A percentile compares a stretch with the other conserved stretches of the same genome.
Evolutionary conservation across 2,113 vertebrate genomes (phyloP).

Genomic region (Hippoglossus stenolepis): DNA sequence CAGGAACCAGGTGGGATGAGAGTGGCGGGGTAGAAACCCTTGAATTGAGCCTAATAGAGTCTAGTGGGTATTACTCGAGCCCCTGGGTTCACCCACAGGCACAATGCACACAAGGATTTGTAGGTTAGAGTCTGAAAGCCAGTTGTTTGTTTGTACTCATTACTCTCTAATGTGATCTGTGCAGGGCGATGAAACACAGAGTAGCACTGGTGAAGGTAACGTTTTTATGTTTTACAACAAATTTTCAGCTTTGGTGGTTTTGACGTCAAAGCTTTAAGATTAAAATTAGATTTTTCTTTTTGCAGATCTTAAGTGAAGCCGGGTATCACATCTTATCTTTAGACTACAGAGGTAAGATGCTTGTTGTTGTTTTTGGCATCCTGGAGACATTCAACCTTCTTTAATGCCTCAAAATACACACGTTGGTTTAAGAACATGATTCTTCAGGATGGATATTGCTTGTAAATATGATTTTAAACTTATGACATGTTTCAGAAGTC

Average conservation of each 20-base stretch:
- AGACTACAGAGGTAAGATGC: slow-evolving; percentile 89
- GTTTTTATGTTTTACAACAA: not conserved
- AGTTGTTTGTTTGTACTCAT: slow-evolving; percentile 37
- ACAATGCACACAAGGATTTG: slow-evolving; percentile 14
- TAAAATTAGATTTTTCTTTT: not conserved
- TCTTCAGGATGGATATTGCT: too few species aligned
- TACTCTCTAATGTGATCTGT: slow-evolving; percentile 37
- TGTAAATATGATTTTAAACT: too few species aligned
- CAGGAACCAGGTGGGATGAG: slow-evolving; percentile 83
- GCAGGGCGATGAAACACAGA: slow-evolving; percentile 85
- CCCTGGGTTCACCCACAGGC: slow-evolving; percentile 25
- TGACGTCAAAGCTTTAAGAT: not conserved
- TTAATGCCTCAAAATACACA: too few species aligned
- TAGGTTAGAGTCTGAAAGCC: slow-evolving; percentile 25
- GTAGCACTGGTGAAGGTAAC: slow-evolving; percentile 86
- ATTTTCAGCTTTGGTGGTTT: not conserved
- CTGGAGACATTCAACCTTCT: too few species aligned
- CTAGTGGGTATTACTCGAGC: slow-evolving; percentile 52
- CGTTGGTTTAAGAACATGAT: too few species aligned
- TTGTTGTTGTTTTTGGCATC: not conserved
- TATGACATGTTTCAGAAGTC: too few species aligned
- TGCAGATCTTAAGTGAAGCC: slow-evolving; percentile 85
- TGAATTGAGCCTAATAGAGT: slow-evolving; percentile 59
- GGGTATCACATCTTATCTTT: slow-evolving; percentile 88
- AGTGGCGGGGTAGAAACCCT: slow-evolving; percentile 42